These are phyloP conservation scores for Neria commutata DNA, from an alignment of 2,888 invertebrate species.

Conservation along the genomic window DNA sequence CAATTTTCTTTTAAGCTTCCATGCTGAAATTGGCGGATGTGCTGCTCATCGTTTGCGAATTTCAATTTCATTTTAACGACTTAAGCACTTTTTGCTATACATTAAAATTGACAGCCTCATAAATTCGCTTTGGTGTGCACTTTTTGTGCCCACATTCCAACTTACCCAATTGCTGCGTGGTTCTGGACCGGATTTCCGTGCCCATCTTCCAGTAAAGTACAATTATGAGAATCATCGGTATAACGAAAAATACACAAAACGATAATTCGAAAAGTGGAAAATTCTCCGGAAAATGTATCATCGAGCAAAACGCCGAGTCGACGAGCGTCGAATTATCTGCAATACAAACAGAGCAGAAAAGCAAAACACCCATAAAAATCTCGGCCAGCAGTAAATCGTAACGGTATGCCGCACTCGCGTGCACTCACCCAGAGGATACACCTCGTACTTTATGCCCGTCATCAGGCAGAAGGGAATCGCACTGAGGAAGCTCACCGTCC, in stretches of 20 bases:
- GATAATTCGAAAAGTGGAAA: slow-evolving; percentile 81
- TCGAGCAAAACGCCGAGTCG: slow-evolving; percentile 82
- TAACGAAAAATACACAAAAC: slow-evolving; percentile 80
- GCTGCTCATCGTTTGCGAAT: too few species aligned
- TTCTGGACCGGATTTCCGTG: slow-evolving; percentile 68
- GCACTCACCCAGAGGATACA: slow-evolving; percentile 72
- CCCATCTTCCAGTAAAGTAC: slow-evolving; percentile 83
- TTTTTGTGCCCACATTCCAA: too few species aligned
- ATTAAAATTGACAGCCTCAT: neutral
- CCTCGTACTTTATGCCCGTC: slow-evolving; percentile 76
- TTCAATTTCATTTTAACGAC: too few species aligned
- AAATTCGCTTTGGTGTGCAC: neutral
- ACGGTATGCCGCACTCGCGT: neutral
- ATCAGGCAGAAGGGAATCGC: slow-evolving; percentile 80
- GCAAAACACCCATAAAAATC: too few species aligned
- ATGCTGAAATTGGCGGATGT: too few species aligned
- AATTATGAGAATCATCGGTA: slow-evolving; percentile 75
- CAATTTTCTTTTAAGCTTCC: too few species aligned
- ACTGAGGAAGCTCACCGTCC: slow-evolving; percentile 76
- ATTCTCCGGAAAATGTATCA: slow-evolving; percentile 68
- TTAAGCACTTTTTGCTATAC: too few species aligned
- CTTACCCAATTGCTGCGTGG: slow-evolving; percentile 63
- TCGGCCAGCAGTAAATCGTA: neutral
- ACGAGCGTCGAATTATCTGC: slow-evolving; percentile 64
- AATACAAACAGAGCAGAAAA: slow-evolving; percentile 24